These are phyloP conservation scores for Tupiocoris notatus DNA, from an alignment of 2,888 invertebrate species.

Conservation along the genomic window DNA sequence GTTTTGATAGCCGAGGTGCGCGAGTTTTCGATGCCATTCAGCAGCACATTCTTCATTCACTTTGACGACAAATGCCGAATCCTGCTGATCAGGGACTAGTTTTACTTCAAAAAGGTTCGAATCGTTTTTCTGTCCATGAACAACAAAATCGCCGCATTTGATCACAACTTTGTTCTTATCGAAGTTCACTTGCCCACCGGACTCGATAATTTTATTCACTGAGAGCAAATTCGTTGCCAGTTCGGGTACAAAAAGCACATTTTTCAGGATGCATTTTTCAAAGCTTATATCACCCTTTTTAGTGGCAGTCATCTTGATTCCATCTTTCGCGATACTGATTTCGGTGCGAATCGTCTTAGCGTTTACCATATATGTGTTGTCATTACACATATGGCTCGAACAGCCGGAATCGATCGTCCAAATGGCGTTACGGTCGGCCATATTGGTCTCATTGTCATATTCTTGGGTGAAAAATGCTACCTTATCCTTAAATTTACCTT, in stretches of 20 bases:
- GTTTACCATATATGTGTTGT: background rate
- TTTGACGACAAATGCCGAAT: background rate
- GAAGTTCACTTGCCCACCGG: background rate
- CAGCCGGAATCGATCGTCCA: background rate
- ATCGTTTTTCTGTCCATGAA: no score
- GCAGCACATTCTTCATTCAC: background rate
- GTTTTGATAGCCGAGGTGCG: background rate
- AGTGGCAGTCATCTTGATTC: background rate
- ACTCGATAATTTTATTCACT: background rate
- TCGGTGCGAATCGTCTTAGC: background rate
- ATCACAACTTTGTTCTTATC: background rate
- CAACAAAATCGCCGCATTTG: background rate
- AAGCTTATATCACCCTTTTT: background rate
- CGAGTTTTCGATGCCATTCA: background rate
- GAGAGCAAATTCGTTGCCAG: background rate
- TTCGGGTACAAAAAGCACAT: background rate
- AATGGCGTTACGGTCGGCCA: background rate
- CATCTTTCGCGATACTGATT: background rate
- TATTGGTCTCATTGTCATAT: background rate
- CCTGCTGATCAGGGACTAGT: background rate
- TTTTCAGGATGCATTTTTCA: background rate
- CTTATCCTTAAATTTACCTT: background rate
- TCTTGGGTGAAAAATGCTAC: background rate
- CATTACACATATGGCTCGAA: background rate
- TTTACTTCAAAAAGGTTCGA: background rate